Conservation (phyloP, 2,113 vertebrate genomes). For the Cryptotis parvus region DNA sequence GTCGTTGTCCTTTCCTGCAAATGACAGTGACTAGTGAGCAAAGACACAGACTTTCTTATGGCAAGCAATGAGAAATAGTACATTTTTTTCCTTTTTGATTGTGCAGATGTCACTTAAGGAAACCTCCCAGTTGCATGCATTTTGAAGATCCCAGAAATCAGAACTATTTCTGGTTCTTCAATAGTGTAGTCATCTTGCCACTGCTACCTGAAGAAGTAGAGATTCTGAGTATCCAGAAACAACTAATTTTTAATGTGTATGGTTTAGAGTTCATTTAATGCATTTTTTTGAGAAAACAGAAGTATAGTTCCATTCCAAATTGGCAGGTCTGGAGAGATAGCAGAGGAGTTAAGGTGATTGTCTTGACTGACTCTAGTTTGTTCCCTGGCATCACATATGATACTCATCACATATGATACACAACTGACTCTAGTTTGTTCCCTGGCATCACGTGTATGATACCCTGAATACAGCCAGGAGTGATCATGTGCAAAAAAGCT, state of each 20-base stretch:
- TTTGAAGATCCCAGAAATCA: neutral
- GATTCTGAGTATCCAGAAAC: neutral
- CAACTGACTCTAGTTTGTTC: too few relatives aligned
- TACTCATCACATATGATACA: too few relatives aligned
- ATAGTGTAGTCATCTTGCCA: neutral
- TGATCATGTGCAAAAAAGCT: too few relatives aligned
- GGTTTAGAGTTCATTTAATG: neutral
- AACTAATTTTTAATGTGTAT: neutral
- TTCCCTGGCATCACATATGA: too few relatives aligned
- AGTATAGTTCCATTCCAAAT: neutral
- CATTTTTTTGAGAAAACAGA: neutral
- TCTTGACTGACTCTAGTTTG: too few relatives aligned
- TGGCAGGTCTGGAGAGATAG: too few relatives aligned
- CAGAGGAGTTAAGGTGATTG: too few relatives aligned
- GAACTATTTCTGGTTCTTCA: slow-evolving; percentile 18
- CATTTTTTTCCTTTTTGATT: neutral
- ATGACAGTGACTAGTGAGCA: neutral
- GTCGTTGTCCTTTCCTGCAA: neutral
- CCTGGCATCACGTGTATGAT: too few relatives aligned
- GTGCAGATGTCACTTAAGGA: neutral
- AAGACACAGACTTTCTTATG: neutral
- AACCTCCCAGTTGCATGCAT: neutral
- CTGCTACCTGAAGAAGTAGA: slow-evolving; percentile 18
- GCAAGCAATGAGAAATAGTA: slow-evolving; percentile 13
- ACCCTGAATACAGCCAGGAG: too few relatives aligned